These are phyloP conservation scores for Poecile montanus DNA, from an alignment of 2,797 vertebrate genomes.

Conservation along the genomic window DNA sequence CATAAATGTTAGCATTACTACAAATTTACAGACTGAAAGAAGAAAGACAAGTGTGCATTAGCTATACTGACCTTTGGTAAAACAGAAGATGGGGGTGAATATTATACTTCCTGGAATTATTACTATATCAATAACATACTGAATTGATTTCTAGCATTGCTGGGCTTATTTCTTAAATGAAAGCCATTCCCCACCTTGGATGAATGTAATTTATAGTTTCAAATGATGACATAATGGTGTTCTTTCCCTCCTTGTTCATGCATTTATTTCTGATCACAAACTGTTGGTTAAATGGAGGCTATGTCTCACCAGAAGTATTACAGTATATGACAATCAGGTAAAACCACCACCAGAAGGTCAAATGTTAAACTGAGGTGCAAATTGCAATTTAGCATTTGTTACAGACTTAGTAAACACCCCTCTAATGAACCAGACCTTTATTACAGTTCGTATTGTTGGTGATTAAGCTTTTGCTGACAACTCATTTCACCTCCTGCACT, in stretches of 20 bases:
- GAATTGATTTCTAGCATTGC: not conserved
- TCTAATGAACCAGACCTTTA: slow-evolving; percentile 67
- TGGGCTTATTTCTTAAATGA: not conserved
- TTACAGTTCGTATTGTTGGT: slow-evolving; percentile 47
- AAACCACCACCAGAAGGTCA: slow-evolving; percentile 53
- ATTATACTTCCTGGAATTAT: not conserved
- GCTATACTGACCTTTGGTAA: not conserved
- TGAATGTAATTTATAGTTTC: not conserved
- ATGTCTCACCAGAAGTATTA: slow-evolving; percentile 10
- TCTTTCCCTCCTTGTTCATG: not conserved
- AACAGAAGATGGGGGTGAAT: not conserved
- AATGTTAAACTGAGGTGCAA: slow-evolving; percentile 54
- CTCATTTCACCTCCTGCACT: slow-evolving; percentile 63
- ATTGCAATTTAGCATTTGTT: slow-evolving; percentile 52
- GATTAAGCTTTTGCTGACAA: slow-evolving; percentile 70
- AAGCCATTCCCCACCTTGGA: not conserved
- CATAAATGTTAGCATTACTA: not conserved
- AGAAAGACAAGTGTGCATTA: not conserved
- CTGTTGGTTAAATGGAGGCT: not conserved
- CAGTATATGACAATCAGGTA: not conserved
- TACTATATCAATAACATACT: not conserved
- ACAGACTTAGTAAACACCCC: slow-evolving; percentile 32
- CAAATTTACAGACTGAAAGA: not conserved
- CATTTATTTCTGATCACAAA: not conserved
- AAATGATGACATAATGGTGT: not conserved